A percentile compares a stretch with the other conserved stretches of the same genome.
Conservation (phyloP, 2,797 vertebrate genomes). For the Neosalanx taihuensis region DNA sequence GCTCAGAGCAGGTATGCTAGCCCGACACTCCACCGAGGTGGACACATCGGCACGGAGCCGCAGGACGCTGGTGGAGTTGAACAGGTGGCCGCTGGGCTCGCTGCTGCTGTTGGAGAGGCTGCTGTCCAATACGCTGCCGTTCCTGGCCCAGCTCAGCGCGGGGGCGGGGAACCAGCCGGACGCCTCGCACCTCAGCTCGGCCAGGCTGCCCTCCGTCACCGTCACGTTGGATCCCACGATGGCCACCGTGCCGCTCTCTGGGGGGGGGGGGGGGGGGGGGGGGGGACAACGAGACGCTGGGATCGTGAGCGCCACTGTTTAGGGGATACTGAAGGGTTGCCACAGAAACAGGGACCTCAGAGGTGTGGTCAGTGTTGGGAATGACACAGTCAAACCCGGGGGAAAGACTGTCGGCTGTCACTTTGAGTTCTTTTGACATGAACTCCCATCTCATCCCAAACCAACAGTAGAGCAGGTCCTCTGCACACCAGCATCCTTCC, state of each 20-base stretch:
- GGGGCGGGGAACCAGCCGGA: slow-evolving; percentile 63
- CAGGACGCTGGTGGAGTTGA: slow-evolving; percentile 63
- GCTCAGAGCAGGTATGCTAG: slow-evolving; percentile 32
- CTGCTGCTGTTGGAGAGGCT: slow-evolving; percentile 59
- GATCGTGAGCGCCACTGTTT: background rate
- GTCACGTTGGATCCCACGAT: slow-evolving; percentile 54
- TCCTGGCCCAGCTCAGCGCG: slow-evolving; percentile 56
- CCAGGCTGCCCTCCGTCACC: slow-evolving; percentile 46
- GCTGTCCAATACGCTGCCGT: slow-evolving; percentile 33
- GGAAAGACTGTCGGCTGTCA: background rate
- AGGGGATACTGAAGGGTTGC: background rate
- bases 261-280: slow-evolving; percentile 8
- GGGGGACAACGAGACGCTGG: background rate
- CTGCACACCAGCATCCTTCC: background rate
- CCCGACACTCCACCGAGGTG: slow-evolving; percentile 59
- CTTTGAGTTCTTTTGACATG: background rate
- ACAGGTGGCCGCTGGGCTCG: slow-evolving; percentile 19
- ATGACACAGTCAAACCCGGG: background rate
- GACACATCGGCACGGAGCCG: slow-evolving; percentile 44
- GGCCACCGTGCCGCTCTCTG: slow-evolving; percentile 63
- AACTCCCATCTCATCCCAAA: background rate
- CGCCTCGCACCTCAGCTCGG: slow-evolving; percentile 57
- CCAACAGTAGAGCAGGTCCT: background rate
- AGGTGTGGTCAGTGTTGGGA: background rate
- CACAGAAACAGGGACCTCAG: background rate